Evolutionary conservation across 2,797 vertebrate genomes (phyloP).

Genomic region (Micropoecilia bifurca): DNA sequence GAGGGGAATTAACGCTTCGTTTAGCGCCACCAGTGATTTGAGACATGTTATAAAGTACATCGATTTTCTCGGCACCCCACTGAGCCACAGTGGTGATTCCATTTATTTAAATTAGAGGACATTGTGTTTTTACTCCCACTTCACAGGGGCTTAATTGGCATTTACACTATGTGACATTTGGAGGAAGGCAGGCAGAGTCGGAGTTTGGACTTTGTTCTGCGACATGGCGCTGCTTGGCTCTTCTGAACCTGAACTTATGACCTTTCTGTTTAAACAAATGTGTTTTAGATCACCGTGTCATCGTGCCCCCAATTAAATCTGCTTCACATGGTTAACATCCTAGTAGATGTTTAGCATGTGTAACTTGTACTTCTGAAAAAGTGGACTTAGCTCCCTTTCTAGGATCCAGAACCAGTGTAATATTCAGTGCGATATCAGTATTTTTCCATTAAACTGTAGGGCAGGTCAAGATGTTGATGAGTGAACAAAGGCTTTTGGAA

Average conservation of each 20-base stretch:
- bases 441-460: background rate
- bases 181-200: background rate
- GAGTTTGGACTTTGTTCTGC: background rate
- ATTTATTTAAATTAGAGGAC: slow-evolving; percentile 9
- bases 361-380: background rate
- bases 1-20: background rate
- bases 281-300: slow-evolving; percentile 7
- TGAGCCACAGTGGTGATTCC: background rate
- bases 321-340: background rate
- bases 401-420: background rate
- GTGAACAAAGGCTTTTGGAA: background rate
- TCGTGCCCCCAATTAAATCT: slow-evolving; percentile 12
- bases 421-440: background rate
- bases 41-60: background rate
- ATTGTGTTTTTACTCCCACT: slow-evolving; percentile 1
- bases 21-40: background rate
- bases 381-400: background rate
- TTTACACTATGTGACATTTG: slow-evolving; percentile 20
- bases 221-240: slow-evolving; percentile 7
- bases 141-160: slow-evolving; percentile 11
- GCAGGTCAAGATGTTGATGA: too few species aligned
- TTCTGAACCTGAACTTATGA: slow-evolving; percentile 12
- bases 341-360: background rate
- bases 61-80: slow-evolving; percentile 3
- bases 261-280: slow-evolving; percentile 13